Conservation (phyloP, 2,113 vertebrate genomes). For the Petrocephalus microphthalmus region DNA sequence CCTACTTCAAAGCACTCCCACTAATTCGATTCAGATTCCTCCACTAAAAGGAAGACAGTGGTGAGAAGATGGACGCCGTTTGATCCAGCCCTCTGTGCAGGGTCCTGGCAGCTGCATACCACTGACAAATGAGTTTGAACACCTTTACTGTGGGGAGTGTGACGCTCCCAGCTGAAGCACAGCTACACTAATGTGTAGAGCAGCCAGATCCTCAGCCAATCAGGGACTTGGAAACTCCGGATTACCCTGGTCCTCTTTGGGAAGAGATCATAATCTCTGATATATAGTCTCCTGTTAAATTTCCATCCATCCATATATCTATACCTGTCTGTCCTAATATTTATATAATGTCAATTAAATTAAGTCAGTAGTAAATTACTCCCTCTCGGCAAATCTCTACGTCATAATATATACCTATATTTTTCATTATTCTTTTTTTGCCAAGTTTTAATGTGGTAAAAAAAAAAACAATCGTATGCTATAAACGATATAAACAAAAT, state of each 20-base stretch:
- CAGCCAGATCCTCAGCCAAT: not conserved
- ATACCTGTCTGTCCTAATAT: not conserved
- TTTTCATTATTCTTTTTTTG: not conserved
- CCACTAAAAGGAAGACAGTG: not conserved
- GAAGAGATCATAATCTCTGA: not conserved
- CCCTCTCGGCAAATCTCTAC: not conserved
- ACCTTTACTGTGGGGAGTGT: not conserved
- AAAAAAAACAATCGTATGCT: not conserved
- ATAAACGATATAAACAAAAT: not conserved
- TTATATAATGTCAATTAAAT: too few species aligned
- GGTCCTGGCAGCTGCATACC: not conserved
- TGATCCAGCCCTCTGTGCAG: not conserved
- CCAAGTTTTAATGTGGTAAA: not conserved
- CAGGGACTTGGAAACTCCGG: not conserved
- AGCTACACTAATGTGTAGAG: not conserved
- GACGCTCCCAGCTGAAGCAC: not conserved
- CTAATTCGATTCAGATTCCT: slow-evolving; percentile 4
- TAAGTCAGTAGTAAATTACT: not conserved
- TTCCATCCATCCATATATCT: not conserved
- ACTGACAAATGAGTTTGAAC: slow-evolving; percentile 8
- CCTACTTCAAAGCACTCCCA: not conserved
- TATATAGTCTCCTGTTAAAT: not conserved
- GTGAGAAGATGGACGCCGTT: not conserved
- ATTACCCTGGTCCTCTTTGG: not conserved
- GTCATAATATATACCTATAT: not conserved